Conservation (phyloP, 2,113 vertebrate genomes). For the Misgurnus anguillicaudatus region DNA sequence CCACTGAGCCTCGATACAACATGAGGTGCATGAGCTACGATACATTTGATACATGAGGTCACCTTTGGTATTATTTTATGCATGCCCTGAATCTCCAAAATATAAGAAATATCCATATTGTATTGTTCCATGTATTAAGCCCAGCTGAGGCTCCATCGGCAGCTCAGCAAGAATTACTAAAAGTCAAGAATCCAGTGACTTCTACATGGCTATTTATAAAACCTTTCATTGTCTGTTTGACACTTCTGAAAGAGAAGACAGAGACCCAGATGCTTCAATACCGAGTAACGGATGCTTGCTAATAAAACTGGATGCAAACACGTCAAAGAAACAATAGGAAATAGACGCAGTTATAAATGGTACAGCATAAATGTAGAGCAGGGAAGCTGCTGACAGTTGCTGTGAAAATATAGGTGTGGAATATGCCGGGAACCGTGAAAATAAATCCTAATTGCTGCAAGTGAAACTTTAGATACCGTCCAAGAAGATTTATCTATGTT, state of each 20-base stretch:
- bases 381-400: slow-evolving; percentile 42
- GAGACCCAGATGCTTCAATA: slow-evolving; percentile 21
- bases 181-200: background rate
- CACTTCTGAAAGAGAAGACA: slow-evolving; percentile 39
- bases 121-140: background rate
- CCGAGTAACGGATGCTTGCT: slow-evolving; percentile 40
- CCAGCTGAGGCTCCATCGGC: background rate
- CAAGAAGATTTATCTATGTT: slow-evolving; percentile 19
- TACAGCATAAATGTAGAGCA: slow-evolving; percentile 38
- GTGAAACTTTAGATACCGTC: slow-evolving; percentile 29
- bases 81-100: background rate
- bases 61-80: background rate
- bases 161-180: slow-evolving; percentile 4
- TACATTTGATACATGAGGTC: no score
- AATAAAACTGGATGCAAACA: slow-evolving; percentile 42
- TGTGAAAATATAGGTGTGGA: slow-evolving; percentile 47
- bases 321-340: slow-evolving; percentile 48
- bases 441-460: slow-evolving; percentile 36
- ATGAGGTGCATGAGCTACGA: no score
- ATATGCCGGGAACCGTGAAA: slow-evolving; percentile 40
- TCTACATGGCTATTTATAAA: slow-evolving; percentile 32
- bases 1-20: no score
- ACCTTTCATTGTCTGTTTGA: slow-evolving; percentile 17
- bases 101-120: background rate
- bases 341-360: slow-evolving; percentile 44